A percentile compares a stretch with the other conserved stretches of the same genome.
Conservation (phyloP, 2,888 invertebrate genomes). For the Clanis bilineata region DNA sequence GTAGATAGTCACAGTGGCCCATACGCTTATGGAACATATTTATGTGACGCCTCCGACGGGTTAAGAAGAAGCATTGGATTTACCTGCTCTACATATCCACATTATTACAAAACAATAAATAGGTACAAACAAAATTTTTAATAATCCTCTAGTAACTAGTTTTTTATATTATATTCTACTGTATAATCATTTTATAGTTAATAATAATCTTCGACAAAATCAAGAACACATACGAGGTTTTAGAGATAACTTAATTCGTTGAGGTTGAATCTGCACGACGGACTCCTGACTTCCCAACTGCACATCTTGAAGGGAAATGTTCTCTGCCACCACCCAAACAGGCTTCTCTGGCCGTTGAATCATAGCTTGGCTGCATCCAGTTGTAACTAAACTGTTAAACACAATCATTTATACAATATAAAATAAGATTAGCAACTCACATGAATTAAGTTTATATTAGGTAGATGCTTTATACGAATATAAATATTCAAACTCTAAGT, state of each 20-base stretch:
- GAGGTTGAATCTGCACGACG: slow-evolving; percentile 86
- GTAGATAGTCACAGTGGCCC: too few species aligned
- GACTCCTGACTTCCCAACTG: slow-evolving; percentile 58
- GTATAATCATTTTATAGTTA: too few species aligned
- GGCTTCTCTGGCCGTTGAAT: slow-evolving; percentile 63
- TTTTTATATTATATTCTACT: too few species aligned
- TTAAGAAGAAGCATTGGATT: too few species aligned
- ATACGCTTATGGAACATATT: too few species aligned
- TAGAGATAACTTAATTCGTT: slow-evolving; percentile 81
- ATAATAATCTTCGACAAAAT: not conserved
- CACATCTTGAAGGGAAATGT: slow-evolving; percentile 78
- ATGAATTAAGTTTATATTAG: not conserved
- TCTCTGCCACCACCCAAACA: slow-evolving; percentile 58
- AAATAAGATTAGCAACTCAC: not conserved
- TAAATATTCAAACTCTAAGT: not conserved
- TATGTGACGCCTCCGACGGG: too few species aligned
- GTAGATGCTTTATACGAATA: not conserved
- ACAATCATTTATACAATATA: not conserved
- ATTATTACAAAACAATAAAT: too few species aligned
- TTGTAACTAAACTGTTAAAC: slow-evolving; percentile 55
- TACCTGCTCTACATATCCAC: too few species aligned
- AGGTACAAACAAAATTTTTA: too few species aligned
- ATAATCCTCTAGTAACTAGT: too few species aligned
- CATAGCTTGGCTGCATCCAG: slow-evolving; percentile 64
- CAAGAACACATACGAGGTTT: slow-evolving; percentile 80